Conservation (phyloP, 53 echinoderm and acorn worm genomes). For the Apostichopus leukothele region DNA sequence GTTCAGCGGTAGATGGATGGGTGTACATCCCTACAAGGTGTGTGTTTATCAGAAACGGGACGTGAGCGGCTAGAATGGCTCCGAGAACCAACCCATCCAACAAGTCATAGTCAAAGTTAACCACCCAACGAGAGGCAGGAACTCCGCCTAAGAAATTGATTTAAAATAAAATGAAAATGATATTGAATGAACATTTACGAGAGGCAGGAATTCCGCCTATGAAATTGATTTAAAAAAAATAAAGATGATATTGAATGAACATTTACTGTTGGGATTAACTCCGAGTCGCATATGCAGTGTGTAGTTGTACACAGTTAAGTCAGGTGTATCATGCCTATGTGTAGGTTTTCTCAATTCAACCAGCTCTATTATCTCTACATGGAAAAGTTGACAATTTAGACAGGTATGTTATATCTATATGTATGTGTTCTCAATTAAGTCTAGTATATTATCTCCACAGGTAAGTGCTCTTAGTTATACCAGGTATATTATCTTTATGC, state of each 20-base stretch:
- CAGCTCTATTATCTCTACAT: no score
- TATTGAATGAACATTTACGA: conserved; percentile 13
- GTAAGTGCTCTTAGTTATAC: no score
- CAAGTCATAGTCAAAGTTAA: conserved; percentile 98
- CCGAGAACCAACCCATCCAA: conserved; percentile 90
- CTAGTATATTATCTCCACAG: no score
- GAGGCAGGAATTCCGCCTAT: conserved; percentile 15
- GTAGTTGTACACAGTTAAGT: no score
- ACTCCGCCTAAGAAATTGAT: conserved; percentile 68
- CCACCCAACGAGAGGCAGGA: conserved; percentile 95
- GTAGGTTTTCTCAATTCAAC: no score
- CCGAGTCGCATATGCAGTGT: not conserved
- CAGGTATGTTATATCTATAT: no score
- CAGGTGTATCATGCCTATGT: no score
- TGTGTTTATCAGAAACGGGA: conserved; percentile 77
- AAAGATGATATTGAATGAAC: no score
- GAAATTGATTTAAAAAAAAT: not conserved
- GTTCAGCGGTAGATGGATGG: conserved; percentile 90
- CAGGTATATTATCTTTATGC: no score
- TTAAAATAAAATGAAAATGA: no score
- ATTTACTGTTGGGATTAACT: not conserved
- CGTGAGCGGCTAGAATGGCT: conserved; percentile 83
- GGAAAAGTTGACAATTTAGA: no score
- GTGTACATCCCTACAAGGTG: conserved; percentile 93
- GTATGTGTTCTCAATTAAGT: no score